Conservation (phyloP, 1,140 invertebrate genomes). For the Acyrthosiphon pisum region DNA sequence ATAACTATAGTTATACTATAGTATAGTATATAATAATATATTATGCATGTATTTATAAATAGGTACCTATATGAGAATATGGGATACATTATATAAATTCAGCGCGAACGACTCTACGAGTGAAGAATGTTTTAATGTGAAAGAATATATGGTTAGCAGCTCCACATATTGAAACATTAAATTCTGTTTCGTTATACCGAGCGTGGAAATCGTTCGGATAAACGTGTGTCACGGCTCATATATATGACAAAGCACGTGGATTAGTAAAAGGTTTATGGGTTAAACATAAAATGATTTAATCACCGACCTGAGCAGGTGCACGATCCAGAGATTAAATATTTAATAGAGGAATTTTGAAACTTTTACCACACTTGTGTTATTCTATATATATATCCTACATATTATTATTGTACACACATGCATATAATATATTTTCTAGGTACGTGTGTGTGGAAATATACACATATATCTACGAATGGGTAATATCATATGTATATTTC, state of each 20-base stretch:
- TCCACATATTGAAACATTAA: constrained; percentile 25
- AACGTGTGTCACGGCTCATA: constrained; percentile 49
- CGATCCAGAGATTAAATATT: constrained; percentile 54
- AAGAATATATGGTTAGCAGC: neutral
- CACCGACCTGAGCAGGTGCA: constrained; percentile 46
- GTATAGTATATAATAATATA: too few relatives aligned
- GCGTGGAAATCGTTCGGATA: constrained; percentile 24
- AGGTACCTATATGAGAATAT: neutral
- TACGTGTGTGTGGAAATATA: neutral
- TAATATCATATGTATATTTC: neutral
- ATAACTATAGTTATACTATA: neutral
- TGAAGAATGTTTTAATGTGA: constrained; percentile 16
- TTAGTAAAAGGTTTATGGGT: constrained; percentile 54
- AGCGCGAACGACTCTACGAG: neutral
- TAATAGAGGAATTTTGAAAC: constrained; percentile 52
- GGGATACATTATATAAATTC: neutral
- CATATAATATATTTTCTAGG: neutral
- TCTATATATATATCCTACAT: neutral
- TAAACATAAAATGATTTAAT: constrained; percentile 54
- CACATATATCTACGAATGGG: neutral
- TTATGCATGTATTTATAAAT: neutral
- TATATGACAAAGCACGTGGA: constrained; percentile 35
- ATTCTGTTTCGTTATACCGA: constrained; percentile 24
- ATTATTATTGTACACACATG: neutral
- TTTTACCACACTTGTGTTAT: constrained; percentile 45